Base-by-base conservation (phyloP, 2,113 vertebrate species). In the Gorilla gorilla region DNA sequence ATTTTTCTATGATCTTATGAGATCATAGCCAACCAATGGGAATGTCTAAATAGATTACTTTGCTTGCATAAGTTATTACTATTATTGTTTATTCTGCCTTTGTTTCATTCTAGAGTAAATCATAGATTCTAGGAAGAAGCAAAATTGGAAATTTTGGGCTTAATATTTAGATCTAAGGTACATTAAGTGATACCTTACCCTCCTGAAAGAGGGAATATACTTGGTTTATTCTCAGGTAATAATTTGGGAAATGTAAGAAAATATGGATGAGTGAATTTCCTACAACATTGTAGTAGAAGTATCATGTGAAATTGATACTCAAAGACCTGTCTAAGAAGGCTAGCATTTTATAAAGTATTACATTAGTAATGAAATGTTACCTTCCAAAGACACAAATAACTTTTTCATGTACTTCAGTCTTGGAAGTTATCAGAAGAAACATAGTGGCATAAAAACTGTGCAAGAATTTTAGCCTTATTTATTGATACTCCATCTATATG, bases 381-480 rank as follows among this genome's bases (percentile, higher is more conserved):
- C 95, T 96, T 86, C 6, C 14, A 61, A 84, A 55, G 27, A 78
- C 14, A 91, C 3, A 96, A 66, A 97, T 97, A 95, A 81, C 1
- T 92, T 22, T 92, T 97, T 43, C n/a, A 92, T 95, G 12, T 85
- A 14, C 57, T 80, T 94, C 22, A 82, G 57, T 84, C 5, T 88
- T 88, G 3, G 52, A 52, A 52, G 38, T 90, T 96, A 32, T n/a
- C 27, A 92, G 40, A 68, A 94, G 30, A 91, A 89, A 45, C 87
- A 96, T 52, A 80, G 30, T 94, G 84, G 66, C 66, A 94, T 94
- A 18, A 1, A 97, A 96, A 20, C 40, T 50, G 5, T 94, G 6
- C 25, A 59, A n/a, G 8, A 76, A 57, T 96, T 96, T 95, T 97
- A 22, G 55, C 81, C 96, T 97, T 97, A 94, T 95, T 97, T 96